Base-by-base conservation (phyloP, 1,140 invertebrate genomes). In the Diachasmimorpha longicaudata region DNA sequence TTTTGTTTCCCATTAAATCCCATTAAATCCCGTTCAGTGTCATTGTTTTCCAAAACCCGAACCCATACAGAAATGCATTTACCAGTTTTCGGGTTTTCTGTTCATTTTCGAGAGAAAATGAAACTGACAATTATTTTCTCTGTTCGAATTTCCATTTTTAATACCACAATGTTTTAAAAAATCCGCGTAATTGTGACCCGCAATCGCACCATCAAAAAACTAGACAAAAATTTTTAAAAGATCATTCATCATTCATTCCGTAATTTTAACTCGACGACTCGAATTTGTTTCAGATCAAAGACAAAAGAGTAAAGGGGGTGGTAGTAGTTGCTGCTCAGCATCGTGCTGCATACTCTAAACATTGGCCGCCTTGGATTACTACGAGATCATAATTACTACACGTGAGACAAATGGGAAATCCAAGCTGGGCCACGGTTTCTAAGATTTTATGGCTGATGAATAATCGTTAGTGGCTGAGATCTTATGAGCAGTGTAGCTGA, bases 271-370 rank as follows among this genome's bases (percentile, higher is more conserved):
- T 1, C 9, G 13, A 42, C 11, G 13, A 42, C 4, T 42, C 13
- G 39, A 42, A 58, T 86, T 85, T 86, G 78, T 94, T 94, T 67
- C 92, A 97, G 96, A 97, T 94, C 95, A 97, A 92, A 93, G 96
- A 90, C 95, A 96, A 90, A 97, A 97, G 88, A 96, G 95, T 91
- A 97, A 97, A 94, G 95, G 95, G 78, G 95, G 96, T 77, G 95
- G 95, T 77, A 96, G 94, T 90, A 95, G 95, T 92, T 97, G 95
- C 92, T 97, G 96, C 91, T 96, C 95, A 80, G 93, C 95, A 79
- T 95, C 95, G 75, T 97, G 96, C 91, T 94, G 94, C 90, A 96
- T 97, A 92, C 93, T 97, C 93, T 97, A 96, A 95, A 84, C 78
- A 73, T 80, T 80, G 79, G 86, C 81, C 80, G 79, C 82, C 82